Evolutionary conservation across 2,113 vertebrate genomes (phyloP), one percentile per base, ranked within the genome.

Genomic region (Cynocephalus volans): DNA sequence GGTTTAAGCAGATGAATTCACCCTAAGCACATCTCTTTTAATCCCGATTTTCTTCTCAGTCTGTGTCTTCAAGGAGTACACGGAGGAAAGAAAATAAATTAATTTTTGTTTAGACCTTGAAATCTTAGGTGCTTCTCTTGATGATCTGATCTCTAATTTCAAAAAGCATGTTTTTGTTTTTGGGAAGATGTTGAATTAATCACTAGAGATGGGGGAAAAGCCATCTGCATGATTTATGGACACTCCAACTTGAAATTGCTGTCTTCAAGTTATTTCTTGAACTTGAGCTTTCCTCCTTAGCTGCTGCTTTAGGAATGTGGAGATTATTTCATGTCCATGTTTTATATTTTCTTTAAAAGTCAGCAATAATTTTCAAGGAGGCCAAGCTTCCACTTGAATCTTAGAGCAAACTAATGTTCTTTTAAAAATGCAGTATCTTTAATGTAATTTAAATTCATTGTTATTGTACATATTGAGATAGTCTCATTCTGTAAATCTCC

Each of bases 11-110:
- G 99, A 99, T 99, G 99, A 99, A 98, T 98, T 98, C 98, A 96
- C 98, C 98, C 99, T 99, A 99, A 99, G 99, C 99, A 99, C 99
- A 99, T 99, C 99, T 99, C 99, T 98, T 99, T 99, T 99, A 99
- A 99, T 99, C 99, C 98, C 83, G 98, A 98, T 99, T 99, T 99
- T 99, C 99, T 99, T 98, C 98, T 98, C 98, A 98, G 99, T 98
- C 99, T 99, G 98, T 99, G 99, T 99, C 99, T 99, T 99, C 99
- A 99, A 99, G 99, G 99, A 99, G 98, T 99, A 99, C 99, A 99
- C 98, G 97, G 98, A 98, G 96, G 97, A 96, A 98, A 95, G 97
- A 98, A 99, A 99, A 99, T 96, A 99, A 99, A 99, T 99, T 99
- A 99, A 99, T 99, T 99, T 99, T 99, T 98, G 98, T 98, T 98